These are phyloP conservation scores for Vandiemenella viatica DNA, from an alignment of 2,888 invertebrate genomes.

Conservation along the genomic window DNA sequence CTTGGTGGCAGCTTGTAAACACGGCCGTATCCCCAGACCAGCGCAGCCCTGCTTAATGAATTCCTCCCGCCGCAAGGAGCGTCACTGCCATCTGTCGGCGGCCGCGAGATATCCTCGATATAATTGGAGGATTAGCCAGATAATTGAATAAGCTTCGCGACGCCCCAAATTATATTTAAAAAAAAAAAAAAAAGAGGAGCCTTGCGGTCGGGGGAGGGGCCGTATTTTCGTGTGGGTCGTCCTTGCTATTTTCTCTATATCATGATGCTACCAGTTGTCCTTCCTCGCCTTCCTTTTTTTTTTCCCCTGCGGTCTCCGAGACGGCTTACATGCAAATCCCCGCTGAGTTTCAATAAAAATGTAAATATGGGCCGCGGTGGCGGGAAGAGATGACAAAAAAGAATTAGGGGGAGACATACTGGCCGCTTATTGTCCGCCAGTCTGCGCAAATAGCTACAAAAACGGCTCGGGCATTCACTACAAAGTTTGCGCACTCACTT, in stretches of 20 bases:
- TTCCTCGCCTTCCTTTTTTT: neutral
- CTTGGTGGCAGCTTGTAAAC: neutral
- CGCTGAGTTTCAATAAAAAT: conserved; percentile 30
- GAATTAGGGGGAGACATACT: too few relatives aligned
- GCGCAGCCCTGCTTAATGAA: conserved; percentile 6
- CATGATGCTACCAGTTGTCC: conserved; percentile 7
- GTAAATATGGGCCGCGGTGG: conserved; percentile 28
- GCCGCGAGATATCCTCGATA: conserved; percentile 22
- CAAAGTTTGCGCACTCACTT: too few relatives aligned
- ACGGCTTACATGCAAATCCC: conserved; percentile 18
- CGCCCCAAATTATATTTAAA: too few relatives aligned
- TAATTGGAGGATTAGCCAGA: conserved; percentile 53
- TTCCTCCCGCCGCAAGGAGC: conserved; percentile 5
- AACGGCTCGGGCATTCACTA: too few relatives aligned
- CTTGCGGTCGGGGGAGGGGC: neutral
- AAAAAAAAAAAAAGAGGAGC: neutral
- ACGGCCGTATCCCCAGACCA: neutral
- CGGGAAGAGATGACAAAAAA: conserved; percentile 7
- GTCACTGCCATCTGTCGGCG: conserved; percentile 10
- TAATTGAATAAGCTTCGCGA: conserved; percentile 42
- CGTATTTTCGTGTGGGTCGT: neutral
- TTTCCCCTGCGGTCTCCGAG: neutral
- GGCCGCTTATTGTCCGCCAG: too few relatives aligned
- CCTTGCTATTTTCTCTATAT: conserved; percentile 9
- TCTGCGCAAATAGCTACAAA: too few relatives aligned